Evolutionary conservation across 2,113 vertebrate species (phyloP).

Genomic region (Scartelaos histophorus): DNA sequence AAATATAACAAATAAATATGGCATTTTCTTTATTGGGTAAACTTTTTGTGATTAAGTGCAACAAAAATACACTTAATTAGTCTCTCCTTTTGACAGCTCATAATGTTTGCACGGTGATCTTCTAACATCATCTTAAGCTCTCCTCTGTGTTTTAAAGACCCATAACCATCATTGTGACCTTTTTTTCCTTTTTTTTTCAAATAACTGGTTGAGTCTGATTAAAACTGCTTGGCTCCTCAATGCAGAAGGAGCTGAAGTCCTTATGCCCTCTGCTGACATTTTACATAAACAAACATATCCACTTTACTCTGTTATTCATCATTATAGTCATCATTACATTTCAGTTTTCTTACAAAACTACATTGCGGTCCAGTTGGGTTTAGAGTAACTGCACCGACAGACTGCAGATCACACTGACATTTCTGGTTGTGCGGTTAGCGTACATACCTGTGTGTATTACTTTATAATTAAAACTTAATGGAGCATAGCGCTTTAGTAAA

Average conservation of each 20-base stretch:
- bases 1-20: too few species aligned
- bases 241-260: background rate
- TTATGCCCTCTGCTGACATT: background rate
- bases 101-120: too few species aligned
- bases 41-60: too few species aligned
- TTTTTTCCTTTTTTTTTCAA: too few species aligned
- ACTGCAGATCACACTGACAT: conserved; percentile 38
- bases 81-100: background rate
- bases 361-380: conserved; percentile 5
- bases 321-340: background rate
- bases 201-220: background rate
- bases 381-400: conserved; percentile 34
- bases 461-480: conserved; percentile 65
- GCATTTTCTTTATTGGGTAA: too few species aligned
- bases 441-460: conserved; percentile 45
- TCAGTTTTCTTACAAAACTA: background rate
- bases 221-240: background rate
- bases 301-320: background rate
- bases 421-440: conserved; percentile 39
- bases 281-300: background rate
- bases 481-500: conserved; percentile 48
- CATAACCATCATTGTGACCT: background rate
- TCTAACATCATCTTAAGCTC: background rate
- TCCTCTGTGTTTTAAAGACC: background rate
- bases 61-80: background rate